Conservation (phyloP, 2,113 vertebrate genomes). For the Clarias magur region DNA sequence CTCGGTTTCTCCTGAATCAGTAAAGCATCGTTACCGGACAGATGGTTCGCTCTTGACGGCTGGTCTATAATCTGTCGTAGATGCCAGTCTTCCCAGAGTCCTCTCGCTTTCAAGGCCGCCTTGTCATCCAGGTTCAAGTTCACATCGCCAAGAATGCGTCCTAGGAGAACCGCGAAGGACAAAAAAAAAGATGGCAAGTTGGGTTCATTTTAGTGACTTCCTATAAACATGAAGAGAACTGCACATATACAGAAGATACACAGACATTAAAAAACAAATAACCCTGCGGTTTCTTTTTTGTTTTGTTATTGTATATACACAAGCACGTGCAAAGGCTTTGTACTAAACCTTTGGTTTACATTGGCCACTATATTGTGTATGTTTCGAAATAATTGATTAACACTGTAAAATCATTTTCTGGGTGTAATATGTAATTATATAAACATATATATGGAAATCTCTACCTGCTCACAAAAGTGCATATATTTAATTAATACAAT, state of each 20-base stretch:
- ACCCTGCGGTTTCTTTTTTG: too few relatives aligned
- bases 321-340: too few relatives aligned
- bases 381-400: too few relatives aligned
- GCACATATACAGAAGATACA: too few relatives aligned
- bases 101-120: slow-evolving; percentile 76
- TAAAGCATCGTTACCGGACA: slow-evolving; percentile 69
- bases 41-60: slow-evolving; percentile 73
- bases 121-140: slow-evolving; percentile 80
- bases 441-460: background rate
- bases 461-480: background rate
- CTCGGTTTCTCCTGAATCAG: background rate
- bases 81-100: slow-evolving; percentile 81
- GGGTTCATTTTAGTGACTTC: background rate
- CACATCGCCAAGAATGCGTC: slow-evolving; percentile 77
- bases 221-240: background rate
- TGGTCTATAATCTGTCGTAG: slow-evolving; percentile 79
- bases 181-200: background rate
- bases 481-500: background rate
- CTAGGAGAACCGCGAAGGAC: slow-evolving; percentile 54
- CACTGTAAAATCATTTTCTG: too few relatives aligned
- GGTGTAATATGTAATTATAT: background rate
- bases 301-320: too few relatives aligned
- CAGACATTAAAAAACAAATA: too few relatives aligned
- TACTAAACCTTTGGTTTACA: too few relatives aligned
- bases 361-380: too few relatives aligned